Evolutionary conservation across 2,888 invertebrate species (phyloP), one percentile per base, ranked within the genome.

Genomic region (Clunio marinus): DNA sequence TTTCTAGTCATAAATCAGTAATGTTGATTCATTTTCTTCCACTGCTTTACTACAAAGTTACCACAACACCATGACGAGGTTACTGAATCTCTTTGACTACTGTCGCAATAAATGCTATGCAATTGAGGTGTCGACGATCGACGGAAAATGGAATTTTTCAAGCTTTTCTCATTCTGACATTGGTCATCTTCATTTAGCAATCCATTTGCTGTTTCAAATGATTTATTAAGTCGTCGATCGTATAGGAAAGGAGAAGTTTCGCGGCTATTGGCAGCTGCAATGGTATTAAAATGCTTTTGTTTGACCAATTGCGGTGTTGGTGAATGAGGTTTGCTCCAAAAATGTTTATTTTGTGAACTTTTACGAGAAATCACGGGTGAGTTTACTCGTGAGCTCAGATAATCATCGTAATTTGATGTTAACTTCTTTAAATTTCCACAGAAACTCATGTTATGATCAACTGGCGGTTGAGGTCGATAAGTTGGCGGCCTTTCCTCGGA

Each of bases 11-110:
- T 65, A 71, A 71, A 62, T 70, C 76, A 87, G 80, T 87, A 87
- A 80, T 86, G 83, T 76, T 87, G 86, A 76, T 89, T 88, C 68
- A 88, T 86, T 79, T 88, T 88, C 73, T 86, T 85, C 80, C 89
- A 84, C 73, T 89, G 88, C 78, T 87, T 86, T 77, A 84, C 80
- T 71, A 89, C 88, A 80, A 89, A 88, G 73, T 86, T 85, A 76
- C 88, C 89, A 78, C 89, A 89, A 78, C 89, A 89, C 89, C 89
- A 89, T 15, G 68, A 41, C 28, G 68, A 68, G 3, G 24, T 37
- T n/a, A 68, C 41, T n/a, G 68, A 68, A 25, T 68, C 58, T 27
- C 68, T 57, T 3, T 24, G 17, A 25, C 7, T 69, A 2, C 46
- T 35, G 10, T 69, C 60, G 13, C 32, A 57, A 24, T 57, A 67